Evolutionary conservation across 1,140 invertebrate genomes (phyloP).

Genomic region (Phortica variegata): DNA sequence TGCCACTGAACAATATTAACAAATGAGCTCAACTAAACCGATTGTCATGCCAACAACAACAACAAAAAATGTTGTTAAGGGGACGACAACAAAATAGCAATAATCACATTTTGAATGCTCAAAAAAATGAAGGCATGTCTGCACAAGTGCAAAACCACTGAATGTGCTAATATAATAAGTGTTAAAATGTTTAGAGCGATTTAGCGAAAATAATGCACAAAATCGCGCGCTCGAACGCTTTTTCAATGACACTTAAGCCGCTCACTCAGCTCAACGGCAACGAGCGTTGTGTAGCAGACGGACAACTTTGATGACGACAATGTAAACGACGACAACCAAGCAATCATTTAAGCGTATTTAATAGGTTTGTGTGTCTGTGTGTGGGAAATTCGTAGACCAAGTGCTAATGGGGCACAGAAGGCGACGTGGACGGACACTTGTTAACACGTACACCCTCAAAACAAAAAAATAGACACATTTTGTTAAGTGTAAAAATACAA

Average conservation of each 20-base stretch:
- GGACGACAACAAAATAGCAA: constrained; percentile 15
- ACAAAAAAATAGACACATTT: constrained; percentile 25
- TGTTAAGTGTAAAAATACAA: constrained; percentile 25
- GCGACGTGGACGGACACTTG: constrained; percentile 28
- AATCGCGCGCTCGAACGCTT: constrained; percentile 43
- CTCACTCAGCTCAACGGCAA: not conserved
- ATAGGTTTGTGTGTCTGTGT: no score
- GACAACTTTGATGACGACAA: no score
- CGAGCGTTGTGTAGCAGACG: no score
- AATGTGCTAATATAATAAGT: constrained; percentile 29
- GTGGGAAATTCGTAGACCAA: constrained; percentile 32
- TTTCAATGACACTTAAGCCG: constrained; percentile 38
- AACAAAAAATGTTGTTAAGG: constrained; percentile 26
- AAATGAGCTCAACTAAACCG: no score
- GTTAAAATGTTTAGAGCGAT: constrained; percentile 52
- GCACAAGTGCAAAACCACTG: constrained; percentile 7
- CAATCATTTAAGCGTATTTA: constrained; percentile 26
- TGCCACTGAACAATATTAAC: no score
- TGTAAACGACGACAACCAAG: no score
- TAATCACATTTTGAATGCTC: no score
- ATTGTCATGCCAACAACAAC: constrained; percentile 40
- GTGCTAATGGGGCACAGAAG: constrained; percentile 1
- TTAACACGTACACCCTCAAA: constrained; percentile 40
- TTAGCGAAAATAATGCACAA: constrained; percentile 51
- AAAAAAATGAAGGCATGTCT: constrained; percentile 6